Percentiles rank a stretch among this genome's conserved stretches.
Conservation (phyloP, 2,113 vertebrate species). For the Psilopogon haemacephalus region DNA sequence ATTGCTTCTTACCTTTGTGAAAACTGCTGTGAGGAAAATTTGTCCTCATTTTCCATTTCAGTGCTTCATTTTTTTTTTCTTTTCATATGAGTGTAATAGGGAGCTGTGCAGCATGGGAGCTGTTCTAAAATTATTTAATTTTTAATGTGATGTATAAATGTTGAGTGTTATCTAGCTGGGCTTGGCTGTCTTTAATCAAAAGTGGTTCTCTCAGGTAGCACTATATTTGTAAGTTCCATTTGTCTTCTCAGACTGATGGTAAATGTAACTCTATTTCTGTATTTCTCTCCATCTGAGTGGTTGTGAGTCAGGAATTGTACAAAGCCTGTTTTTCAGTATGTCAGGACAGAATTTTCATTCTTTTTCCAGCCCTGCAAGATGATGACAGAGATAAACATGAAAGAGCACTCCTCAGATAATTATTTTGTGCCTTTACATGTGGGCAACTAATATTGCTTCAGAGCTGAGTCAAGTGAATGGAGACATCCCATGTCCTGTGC, state of each 20-base stretch:
- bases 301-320: background rate
- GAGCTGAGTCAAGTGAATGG: background rate
- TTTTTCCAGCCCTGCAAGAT: background rate
- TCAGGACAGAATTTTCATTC: background rate
- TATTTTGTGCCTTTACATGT: background rate
- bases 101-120: background rate
- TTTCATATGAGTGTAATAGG: background rate
- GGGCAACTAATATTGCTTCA: background rate
- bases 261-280: background rate
- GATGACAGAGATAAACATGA: background rate
- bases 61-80: background rate
- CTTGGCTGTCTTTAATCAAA: background rate
- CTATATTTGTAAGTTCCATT: background rate
- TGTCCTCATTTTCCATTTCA: background rate
- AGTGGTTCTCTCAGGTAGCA: background rate
- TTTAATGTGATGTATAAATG: background rate
- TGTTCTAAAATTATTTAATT: background rate
- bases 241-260: background rate
- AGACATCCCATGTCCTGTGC: accelerated
- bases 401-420: background rate
- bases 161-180: background rate
- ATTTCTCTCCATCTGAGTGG: background rate
- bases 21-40: background rate
- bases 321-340: background rate
- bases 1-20: background rate